Evolutionary conservation across 2,797 vertebrate genomes (phyloP).

Genomic region (Lateolabrax maculatus): DNA sequence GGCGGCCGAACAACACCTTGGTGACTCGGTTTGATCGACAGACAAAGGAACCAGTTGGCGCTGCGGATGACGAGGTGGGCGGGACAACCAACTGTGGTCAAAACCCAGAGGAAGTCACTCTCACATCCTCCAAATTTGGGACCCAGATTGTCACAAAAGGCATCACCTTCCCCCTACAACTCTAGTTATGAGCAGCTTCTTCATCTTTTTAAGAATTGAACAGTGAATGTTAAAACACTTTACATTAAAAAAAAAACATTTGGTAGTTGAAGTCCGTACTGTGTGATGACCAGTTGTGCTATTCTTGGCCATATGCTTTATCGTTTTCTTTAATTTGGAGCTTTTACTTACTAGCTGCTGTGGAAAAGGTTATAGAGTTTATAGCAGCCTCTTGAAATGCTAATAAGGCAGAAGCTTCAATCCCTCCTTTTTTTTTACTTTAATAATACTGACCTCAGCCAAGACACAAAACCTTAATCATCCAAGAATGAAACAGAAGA

Average conservation of each 20-base stretch:
- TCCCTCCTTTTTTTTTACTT: background rate
- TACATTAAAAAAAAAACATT: background rate
- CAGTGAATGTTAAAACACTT: background rate
- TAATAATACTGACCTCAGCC: constrained; percentile 9
- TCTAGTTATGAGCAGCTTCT: too few relatives aligned
- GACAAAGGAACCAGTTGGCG: constrained; percentile 53
- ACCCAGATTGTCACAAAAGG: background rate
- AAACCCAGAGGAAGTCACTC: background rate
- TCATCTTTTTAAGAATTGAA: background rate
- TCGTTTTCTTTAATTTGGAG: too few relatives aligned
- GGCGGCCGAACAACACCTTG: constrained; percentile 67
- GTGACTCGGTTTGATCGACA: constrained; percentile 77
- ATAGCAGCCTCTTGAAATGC: background rate
- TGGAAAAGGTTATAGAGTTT: background rate
- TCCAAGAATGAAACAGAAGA: background rate
- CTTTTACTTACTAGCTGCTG: background rate
- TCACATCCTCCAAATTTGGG: background rate
- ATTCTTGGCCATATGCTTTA: too few relatives aligned
- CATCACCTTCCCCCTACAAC: background rate
- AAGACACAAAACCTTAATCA: constrained; percentile 5
- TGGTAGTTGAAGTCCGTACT: too few relatives aligned
- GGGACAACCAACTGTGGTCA: constrained; percentile 30
- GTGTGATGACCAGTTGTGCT: too few relatives aligned
- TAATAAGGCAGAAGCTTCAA: background rate
- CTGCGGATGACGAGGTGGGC: constrained; percentile 42